These are phyloP conservation scores for Manacus vitellinus DNA, from an alignment of 2,113 vertebrate species.

Conservation along the genomic window DNA sequence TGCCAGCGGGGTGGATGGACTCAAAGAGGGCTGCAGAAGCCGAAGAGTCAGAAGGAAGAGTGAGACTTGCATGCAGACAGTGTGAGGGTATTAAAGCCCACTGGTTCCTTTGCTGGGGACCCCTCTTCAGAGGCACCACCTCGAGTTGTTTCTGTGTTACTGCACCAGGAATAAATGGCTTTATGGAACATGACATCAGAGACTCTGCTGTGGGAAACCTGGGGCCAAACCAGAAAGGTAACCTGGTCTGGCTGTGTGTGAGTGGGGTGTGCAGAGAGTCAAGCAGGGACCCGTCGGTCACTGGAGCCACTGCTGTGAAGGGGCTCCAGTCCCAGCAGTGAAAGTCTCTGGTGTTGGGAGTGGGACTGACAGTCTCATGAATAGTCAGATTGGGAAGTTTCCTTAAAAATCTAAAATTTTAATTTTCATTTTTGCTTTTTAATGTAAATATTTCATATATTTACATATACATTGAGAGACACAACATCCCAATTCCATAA, in stretches of 20 bases:
- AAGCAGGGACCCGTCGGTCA: accelerated
- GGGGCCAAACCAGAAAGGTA: accelerated
- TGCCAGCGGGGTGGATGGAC: accelerated
- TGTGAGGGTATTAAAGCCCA: background rate
- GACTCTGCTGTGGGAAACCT: background rate
- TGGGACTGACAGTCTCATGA: background rate
- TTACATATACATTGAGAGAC: background rate
- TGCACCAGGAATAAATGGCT: accelerated
- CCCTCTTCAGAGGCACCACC: background rate
- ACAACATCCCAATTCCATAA: background rate
- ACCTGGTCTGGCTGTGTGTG: background rate
- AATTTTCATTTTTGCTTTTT: background rate
- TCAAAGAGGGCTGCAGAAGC: accelerated
- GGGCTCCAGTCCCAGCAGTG: accelerated
- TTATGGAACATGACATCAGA: background rate
- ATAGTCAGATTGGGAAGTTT: background rate
- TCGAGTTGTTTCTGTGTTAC: background rate
- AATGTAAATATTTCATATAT: background rate
- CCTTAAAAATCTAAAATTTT: background rate
- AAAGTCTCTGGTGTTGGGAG: background rate
- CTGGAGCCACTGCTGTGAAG: background rate
- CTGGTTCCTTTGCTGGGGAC: background rate
- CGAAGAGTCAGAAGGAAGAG: accelerated
- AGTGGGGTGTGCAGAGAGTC: background rate
- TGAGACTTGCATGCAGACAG: accelerated